These are phyloP conservation scores for Eulimnadia texana DNA, from an alignment of 1,140 invertebrate genomes.

Conservation along the genomic window DNA sequence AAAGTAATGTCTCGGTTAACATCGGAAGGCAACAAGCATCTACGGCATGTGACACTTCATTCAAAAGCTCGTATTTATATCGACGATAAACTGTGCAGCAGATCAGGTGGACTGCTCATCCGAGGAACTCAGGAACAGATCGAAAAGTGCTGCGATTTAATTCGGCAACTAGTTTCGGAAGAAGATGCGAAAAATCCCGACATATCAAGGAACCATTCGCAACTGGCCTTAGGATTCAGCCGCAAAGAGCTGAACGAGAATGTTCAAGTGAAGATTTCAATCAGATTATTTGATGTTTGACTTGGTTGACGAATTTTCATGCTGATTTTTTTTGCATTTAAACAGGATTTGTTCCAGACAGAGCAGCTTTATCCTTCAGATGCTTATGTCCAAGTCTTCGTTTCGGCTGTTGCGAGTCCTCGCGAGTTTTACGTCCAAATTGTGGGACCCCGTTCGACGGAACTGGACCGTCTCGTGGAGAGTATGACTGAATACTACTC, in stretches of 20 bases:
- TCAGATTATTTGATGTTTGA: conserved; percentile 14
- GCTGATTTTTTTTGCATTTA: not conserved
- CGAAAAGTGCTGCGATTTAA: conserved; percentile 25
- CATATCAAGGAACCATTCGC: conserved; percentile 19
- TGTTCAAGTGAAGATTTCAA: too few species aligned
- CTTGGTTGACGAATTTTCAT: not conserved
- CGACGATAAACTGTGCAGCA: not conserved
- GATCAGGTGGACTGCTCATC: conserved; percentile 21
- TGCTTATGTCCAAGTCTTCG: conserved; percentile 27
- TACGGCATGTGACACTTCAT: conserved; percentile 9
- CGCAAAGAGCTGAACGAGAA: too few species aligned
- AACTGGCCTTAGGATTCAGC: too few species aligned
- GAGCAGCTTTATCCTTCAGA: conserved; percentile 13
- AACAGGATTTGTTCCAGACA: conserved; percentile 19
- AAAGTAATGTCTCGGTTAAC: conserved; percentile 14
- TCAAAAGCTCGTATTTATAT: conserved; percentile 14
- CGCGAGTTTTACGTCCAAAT: conserved; percentile 32
- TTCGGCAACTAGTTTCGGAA: conserved; percentile 24
- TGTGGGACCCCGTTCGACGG: conserved; percentile 23
- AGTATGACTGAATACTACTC: conserved; percentile 29
- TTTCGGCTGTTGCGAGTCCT: conserved; percentile 30
- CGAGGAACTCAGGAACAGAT: conserved; percentile 28
- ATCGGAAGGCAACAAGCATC: not conserved
- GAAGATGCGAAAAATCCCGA: conserved; percentile 23
- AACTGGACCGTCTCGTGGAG: conserved; percentile 28